Base-by-base conservation (phyloP, 2,113 vertebrate genomes). In the Oenanthe oenanthe region DNA sequence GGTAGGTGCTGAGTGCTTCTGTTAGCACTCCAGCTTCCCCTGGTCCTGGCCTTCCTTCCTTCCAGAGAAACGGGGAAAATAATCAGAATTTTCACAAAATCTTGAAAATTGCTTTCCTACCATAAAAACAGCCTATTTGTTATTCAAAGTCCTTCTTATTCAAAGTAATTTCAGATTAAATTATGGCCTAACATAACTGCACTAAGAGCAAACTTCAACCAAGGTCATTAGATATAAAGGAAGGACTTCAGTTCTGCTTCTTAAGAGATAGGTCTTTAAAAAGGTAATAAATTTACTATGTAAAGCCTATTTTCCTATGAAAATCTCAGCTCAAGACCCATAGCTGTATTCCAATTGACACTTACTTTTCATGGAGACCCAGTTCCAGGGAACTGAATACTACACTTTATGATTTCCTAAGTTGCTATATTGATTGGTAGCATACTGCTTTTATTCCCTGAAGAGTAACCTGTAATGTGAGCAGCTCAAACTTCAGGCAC, bases 1-100 rank as follows among this genome's bases (percentile, higher is more conserved):
- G 70, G 56, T 16, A 77, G 47, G 85, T 88, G 92, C 88, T 88
- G 95, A 94, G 75, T 68, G 47, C 17, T 89, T 76, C 89, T 95
- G 71, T 89, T 91, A 76, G 78, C 86, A 58, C 80, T 84, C 50
- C 6, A 1, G 66, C 40, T 54, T 48, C 72, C 77, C 58, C 72
- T 42, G 22, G 24, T 58, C 68, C 40, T 76, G 47, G 60, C 48
- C 88, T 19, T 70, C n/a, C 32, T 68, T 75, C 40, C 63, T 83
- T 86, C 54, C 57, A 89, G n/a, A 62, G 26, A 74, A 85, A 81
- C 8, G 3, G 60, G 45, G 20, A 50, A 57, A 54, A 48, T 43
- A 29, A 85, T 13, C 40, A 63, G 32, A 81, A 63, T 63, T 86
- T 82, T 58, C 75, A 82, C 17, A 67, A 86, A 65, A 8, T 72